Conservation (phyloP, 2,113 vertebrate species). For the Reinhardtius hippoglossoides region DNA sequence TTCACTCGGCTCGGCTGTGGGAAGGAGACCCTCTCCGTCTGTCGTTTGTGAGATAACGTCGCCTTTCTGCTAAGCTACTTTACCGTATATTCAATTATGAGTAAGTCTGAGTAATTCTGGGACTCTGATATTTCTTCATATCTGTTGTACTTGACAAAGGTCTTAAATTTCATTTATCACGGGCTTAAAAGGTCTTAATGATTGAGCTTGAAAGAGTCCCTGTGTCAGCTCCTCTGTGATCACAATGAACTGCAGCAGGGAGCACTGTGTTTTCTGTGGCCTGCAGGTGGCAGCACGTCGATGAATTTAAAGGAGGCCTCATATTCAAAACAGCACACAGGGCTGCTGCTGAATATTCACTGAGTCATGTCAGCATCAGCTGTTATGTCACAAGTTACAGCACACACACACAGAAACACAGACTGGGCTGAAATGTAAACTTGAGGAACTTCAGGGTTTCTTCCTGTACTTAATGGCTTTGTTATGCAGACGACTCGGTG, state of each 20-base stretch:
- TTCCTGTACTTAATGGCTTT: neutral
- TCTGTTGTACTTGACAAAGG: too few relatives aligned
- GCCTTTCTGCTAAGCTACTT: too few relatives aligned
- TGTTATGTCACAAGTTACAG: conserved; percentile 14
- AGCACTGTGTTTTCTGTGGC: conserved; percentile 15
- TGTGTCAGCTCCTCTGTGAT: neutral
- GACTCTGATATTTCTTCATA: too few relatives aligned
- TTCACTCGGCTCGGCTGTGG: too few relatives aligned
- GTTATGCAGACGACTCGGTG: conserved; percentile 14
- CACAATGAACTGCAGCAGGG: neutral
- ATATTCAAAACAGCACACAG: conserved; percentile 55
- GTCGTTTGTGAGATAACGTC: too few relatives aligned
- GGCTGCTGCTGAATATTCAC: conserved; percentile 42
- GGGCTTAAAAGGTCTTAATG: too few relatives aligned
- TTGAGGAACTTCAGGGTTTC: neutral
- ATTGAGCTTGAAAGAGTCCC: neutral
- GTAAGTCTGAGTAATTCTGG: too few relatives aligned
- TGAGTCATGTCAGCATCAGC: conserved; percentile 2
- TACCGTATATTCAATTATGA: too few relatives aligned
- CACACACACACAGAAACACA: neutral
- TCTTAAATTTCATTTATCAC: too few relatives aligned
- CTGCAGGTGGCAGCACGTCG: conserved; percentile 73
- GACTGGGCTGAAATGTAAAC: neutral
- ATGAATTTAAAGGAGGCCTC: conserved; percentile 47
- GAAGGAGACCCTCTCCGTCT: too few relatives aligned